Evolutionary conservation across 53 echinoderm and acorn worm genomes (phyloP).

Genomic region (Arbacia lixula): DNA sequence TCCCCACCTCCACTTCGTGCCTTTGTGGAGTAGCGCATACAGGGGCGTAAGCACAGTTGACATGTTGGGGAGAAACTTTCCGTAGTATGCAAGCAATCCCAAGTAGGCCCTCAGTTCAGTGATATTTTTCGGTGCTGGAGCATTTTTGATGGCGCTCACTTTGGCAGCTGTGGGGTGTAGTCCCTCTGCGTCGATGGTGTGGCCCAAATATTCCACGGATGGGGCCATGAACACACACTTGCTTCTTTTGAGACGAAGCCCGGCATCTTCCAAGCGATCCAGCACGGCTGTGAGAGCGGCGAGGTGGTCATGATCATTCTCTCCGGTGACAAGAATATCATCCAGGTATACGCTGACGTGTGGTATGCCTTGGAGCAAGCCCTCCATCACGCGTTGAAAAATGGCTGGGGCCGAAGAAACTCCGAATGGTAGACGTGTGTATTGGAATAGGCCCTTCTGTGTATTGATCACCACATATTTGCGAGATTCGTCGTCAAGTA

Average conservation of each 20-base stretch:
- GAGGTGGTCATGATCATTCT: no score
- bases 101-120: no score
- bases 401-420: constrained; percentile 7
- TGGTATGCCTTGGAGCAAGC: constrained; percentile 44
- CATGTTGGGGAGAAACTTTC: no score
- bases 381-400: constrained; percentile 4
- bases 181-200: constrained; percentile 57
- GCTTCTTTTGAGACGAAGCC: constrained; percentile 46
- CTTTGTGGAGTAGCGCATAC: no score
- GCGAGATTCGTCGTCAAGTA: constrained; percentile 58
- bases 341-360: constrained; percentile 60
- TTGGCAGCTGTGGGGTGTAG: constrained; percentile 42
- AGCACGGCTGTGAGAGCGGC: no score
- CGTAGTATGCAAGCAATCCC: no score
- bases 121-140: constrained; percentile 35
- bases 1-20: no score
- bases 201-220: constrained; percentile 51
- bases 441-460: constrained; percentile 64
- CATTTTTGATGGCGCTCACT: constrained; percentile 55
- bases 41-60: no score
- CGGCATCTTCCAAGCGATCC: no score
- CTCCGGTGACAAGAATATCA: constrained; percentile 61
- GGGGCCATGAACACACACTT: constrained; percentile 60
- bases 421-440: constrained; percentile 50
- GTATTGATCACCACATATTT: constrained; percentile 59